Base-by-base conservation (phyloP, 2,888 invertebrate species). In the Timema cristinae region DNA sequence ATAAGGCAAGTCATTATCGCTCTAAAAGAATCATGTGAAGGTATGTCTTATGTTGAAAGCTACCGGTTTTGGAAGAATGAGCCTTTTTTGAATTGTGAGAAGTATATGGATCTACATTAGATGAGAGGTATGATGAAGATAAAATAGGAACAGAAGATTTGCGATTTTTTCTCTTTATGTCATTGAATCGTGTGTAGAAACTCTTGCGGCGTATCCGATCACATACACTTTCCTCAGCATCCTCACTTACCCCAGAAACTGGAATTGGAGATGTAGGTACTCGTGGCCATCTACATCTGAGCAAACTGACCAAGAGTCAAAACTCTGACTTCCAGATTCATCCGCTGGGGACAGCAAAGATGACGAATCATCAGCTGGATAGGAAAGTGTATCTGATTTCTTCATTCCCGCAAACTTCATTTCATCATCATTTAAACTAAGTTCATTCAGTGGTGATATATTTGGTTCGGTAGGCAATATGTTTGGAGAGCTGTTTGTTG, bases 131-230 rank as follows among this genome's bases (percentile, higher is more conserved):
- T 8, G 71, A 67, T n/a, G 67, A 68, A 13, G 71, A 51, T 16
- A 68, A 50, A 32, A 59, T 51, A 11, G 71, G 59, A 10, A 71
- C 47, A 9, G 73, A 69, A 0, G 68, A 56, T 67, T 73, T 73
- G 32, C 68, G 63, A 50, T 63, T 70, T 51, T 66, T 73, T 75
- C 91, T 85, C 78, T 91, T 91, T 80, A 92, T 90, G 79, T 94
- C 93, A 80, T 95, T 95, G 80, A 95, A 95, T 76, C 95, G 86
- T 13, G 92, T 89, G 80, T 94, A 95, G 83, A 94, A 95, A 81
- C 95, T 95, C 81, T 94, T 94, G 51, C 95, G 86, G 77, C 93
- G 86, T 78, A 95, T 95, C 78, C 95, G 86, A 79, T 95, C 95
- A 69, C 90, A 90, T 61, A 95, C 90, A 73, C 93, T 93, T 79